Conservation (phyloP, 2,113 vertebrate species). For the Oryzias celebensis region DNA sequence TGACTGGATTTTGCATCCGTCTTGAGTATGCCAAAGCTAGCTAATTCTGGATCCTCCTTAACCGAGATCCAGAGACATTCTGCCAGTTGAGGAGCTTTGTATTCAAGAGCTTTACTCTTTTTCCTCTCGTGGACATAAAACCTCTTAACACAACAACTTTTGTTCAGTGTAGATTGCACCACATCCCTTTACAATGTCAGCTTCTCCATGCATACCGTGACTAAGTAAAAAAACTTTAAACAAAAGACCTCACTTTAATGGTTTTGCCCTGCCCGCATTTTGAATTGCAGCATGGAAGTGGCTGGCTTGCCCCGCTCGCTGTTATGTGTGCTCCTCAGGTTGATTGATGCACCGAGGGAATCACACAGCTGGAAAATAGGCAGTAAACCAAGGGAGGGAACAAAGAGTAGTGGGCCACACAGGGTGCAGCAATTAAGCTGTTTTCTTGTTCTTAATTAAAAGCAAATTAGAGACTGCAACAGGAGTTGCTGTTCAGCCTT, state of each 20-base stretch:
- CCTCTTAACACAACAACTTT: slow-evolving; percentile 60
- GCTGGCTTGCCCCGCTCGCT: slow-evolving; percentile 17
- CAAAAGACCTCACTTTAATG: not conserved
- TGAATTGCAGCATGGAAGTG: slow-evolving; percentile 16
- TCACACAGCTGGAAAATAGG: slow-evolving; percentile 66
- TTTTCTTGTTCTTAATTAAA: slow-evolving; percentile 80
- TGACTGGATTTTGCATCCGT: slow-evolving; percentile 41
- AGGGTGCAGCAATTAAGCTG: slow-evolving; percentile 76
- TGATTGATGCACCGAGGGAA: slow-evolving; percentile 71
- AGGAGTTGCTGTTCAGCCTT: slow-evolving; percentile 66
- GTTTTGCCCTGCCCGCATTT: slow-evolving; percentile 35
- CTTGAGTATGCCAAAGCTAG: slow-evolving; percentile 28
- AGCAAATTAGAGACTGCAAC: slow-evolving; percentile 74
- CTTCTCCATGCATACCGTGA: slow-evolving; percentile 11
- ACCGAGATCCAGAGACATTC: slow-evolving; percentile 34
- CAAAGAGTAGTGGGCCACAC: slow-evolving; percentile 72
- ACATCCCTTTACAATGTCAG: slow-evolving; percentile 52
- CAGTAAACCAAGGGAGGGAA: slow-evolving; percentile 66
- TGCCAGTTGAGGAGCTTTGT: slow-evolving; percentile 41
- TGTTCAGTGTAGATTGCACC: slow-evolving; percentile 50
- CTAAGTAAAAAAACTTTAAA: slow-evolving; percentile 2
- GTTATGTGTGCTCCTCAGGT: slow-evolving; percentile 43
- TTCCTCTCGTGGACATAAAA: slow-evolving; percentile 47
- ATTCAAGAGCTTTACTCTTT: slow-evolving; percentile 53
- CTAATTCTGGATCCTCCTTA: slow-evolving; percentile 40